Base-by-base conservation (phyloP, 2,797 vertebrate genomes). In the Spea hammondii region DNA sequence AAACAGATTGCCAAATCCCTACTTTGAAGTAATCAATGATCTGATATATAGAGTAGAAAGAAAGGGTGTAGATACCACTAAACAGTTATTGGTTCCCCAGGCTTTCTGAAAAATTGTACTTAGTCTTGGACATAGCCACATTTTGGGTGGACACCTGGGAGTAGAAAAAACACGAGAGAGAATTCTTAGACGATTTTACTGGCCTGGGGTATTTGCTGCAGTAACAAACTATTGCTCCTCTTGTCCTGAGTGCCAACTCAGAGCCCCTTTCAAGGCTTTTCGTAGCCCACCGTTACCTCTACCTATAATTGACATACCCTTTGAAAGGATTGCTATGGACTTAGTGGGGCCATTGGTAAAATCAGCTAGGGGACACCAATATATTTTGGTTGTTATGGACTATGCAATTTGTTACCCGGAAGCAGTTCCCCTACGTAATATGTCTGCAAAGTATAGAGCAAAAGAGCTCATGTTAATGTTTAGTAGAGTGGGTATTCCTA, bases 51-150 rank as follows among this genome's bases (percentile, higher is more conserved):
- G 17, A 6, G 50, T 54, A 14, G 14, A 54, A 12, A 70, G 13
- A 3, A 10, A 55, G 8, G 17, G 17, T 17, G 17, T 17, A 17
- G 17, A 44, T 12, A 2, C 11, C 5, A 12, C 45, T 4, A 50
- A 70, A 70, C 48, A 70, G 10, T 53, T 70, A 32, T 50, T 70
- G 46, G 67, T 70, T 4, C 67, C 67, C 14, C 47, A 14, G 49
- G 0, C 67, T 7, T 70, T 5, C 9, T 4, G 32, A 13, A 12
- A 70, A 7, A 70, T 9, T 6, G 69, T 70, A 10, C 13, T 17
- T 17, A 17, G 17, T 54, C 17, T 17, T 17, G 17, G 17, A 17
- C 17, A 17, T 17, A 17, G 17, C 17, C 17, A 17, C 17, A 17
- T 17, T 17, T 17, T 17, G 17, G 17, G 17, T 17, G 17, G 17